Evolutionary conservation across 2,888 invertebrate species (phyloP).

Genomic region (Drosophila melanocephala): DNA sequence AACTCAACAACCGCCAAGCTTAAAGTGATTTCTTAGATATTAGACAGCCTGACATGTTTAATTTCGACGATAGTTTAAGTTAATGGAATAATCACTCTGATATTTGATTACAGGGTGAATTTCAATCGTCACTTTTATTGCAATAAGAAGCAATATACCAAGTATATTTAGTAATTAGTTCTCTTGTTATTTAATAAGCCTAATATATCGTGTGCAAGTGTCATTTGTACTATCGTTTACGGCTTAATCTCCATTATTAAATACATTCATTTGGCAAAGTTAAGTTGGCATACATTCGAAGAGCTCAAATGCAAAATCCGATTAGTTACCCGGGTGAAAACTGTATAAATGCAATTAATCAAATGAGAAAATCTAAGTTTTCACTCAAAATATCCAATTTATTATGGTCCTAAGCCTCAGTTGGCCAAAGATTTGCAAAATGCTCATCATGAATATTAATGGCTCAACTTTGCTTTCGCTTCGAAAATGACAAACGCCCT

Average conservation of each 20-base stretch:
- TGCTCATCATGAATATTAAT: slow-evolving; percentile 50
- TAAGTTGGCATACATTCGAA: neutral
- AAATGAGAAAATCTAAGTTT: slow-evolving; percentile 7
- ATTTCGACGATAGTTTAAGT: neutral
- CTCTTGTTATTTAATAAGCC: neutral
- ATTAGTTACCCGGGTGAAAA: slow-evolving; percentile 1
- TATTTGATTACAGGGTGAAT: neutral
- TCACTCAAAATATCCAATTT: slow-evolving; percentile 8
- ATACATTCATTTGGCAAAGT: neutral
- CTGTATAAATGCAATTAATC: neutral
- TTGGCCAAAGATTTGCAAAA: slow-evolving; percentile 27
- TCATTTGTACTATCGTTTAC: neutral
- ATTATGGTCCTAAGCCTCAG: slow-evolving; percentile 20
- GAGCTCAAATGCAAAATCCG: neutral
- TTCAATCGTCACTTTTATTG: neutral
- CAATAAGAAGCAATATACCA: neutral
- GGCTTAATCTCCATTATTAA: neutral
- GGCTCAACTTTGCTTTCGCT: slow-evolving; percentile 35
- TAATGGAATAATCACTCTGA: neutral
- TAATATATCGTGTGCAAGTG: neutral
- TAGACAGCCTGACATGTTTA: neutral
- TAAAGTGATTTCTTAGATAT: slow-evolving; percentile 11
- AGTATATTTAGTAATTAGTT: neutral
- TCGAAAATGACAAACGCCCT: slow-evolving; percentile 34
- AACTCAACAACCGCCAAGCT: slow-evolving; percentile 4